Conservation (phyloP, 2,797 vertebrate species). For the Chiroxiphia lanceolata region DNA sequence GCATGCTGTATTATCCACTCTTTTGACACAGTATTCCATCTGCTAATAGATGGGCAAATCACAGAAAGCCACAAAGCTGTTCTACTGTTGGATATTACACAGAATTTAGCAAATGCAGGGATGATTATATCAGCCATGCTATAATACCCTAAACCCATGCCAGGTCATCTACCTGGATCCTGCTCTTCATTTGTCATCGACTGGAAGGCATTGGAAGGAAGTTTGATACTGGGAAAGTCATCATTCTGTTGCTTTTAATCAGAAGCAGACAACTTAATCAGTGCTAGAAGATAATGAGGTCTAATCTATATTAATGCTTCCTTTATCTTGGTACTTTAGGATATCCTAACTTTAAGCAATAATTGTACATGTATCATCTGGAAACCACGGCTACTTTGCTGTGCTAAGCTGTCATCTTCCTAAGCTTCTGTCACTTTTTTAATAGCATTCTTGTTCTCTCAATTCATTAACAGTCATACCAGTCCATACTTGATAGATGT, state of each 20-base stretch:
- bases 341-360: neutral
- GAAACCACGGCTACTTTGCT: neutral
- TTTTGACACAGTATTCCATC: neutral
- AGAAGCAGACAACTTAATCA: neutral
- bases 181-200: neutral
- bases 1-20: neutral
- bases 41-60: neutral
- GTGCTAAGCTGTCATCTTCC: neutral
- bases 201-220: neutral
- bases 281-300: neutral
- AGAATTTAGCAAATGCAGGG: neutral
- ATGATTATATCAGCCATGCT: neutral
- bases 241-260: neutral
- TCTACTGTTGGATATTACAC: neutral
- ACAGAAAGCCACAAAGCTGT: neutral
- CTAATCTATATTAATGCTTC: neutral
- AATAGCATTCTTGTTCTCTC: neutral
- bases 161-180: neutral
- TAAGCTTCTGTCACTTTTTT: neutral
- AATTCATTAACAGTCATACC: neutral
- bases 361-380: neutral
- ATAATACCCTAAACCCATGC: neutral
- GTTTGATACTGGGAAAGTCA: neutral
- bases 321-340: neutral
- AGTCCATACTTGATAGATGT: neutral